Base-by-base conservation (phyloP, 2,113 vertebrate species). In the Boulengeromyrus knoepffleri region DNA sequence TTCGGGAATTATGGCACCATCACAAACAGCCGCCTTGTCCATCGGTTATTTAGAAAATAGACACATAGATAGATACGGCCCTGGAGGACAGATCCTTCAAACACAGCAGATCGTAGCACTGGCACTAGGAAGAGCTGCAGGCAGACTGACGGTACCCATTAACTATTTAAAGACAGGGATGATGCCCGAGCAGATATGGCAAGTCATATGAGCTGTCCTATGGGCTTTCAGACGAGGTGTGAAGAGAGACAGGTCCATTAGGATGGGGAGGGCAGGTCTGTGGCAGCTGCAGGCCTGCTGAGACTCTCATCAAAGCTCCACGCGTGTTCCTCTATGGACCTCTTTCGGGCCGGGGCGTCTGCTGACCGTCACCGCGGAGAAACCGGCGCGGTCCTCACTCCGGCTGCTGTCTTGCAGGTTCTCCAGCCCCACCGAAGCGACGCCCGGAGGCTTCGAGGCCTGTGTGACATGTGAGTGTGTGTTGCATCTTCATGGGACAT, bases 391-490 rank as follows among this genome's bases (percentile, higher is more conserved):
- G 17, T 5, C 19, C 17, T 24, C 24, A 74, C 27, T 13, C 47
- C 7, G 1, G 21, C 2, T 90, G 86, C 8, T 84, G 27, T 83
- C 77, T 49, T 85, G 0, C 93, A 96, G 96, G 92, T 96, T 95
- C 92, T 93, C 94, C 91, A 93, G 92, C 86, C 91, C 92, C 0
- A 91, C 53, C 53, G 87, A 89, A 42, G 56, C 88, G 4, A 90
- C 42, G 31, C 88, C 89, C 5, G 91, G 92, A n/a, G 19, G 0
- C 10, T 87, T 56, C 45, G 39, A 49, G n/a, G 31, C 85, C 88
- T 92, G 93, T 1, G 87, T 90, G 89, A 93, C 36, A 77, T 90
- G 91, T 89, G 90, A 90, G 50, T 97, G 95, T 89, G 92, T 92
- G 45, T 94, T 93, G 0, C 96, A 95, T 2, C 46, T 93, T 39